Evolutionary conservation across 2,113 vertebrate species (phyloP), one percentile per base, ranked within the genome.

Genomic region (Epinephelus cyanopodus): DNA sequence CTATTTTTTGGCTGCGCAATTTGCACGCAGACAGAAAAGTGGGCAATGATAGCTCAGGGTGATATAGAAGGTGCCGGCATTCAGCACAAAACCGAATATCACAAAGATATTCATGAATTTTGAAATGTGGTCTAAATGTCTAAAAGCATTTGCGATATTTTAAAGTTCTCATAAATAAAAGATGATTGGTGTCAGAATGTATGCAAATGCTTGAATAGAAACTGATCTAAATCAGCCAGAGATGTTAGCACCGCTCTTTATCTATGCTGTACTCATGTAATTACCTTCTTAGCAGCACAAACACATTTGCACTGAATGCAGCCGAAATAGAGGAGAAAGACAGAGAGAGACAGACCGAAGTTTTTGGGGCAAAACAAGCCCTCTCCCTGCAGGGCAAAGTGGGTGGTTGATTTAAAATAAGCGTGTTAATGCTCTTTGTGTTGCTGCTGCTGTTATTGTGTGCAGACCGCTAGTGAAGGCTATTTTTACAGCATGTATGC

Each of bases 341-440:
- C 11, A 54, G 18, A 37, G 12, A 54, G 5, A 37, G 52, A 71
- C 6, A 10, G n/a, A 23, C 14, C 42, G 1, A 67, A 18, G 60
- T 54, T 75, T 81, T 73, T 18, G 11, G 70, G 73, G 18, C 27
- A 18, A 64, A 88, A 56, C 61, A 60, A 56, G 7, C 48, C 64
- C 50, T 76, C 63, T 82, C 19, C 12, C 82, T 63, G 78, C 60
- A 21, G 47, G 25, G 67, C 14, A 62, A 80, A 71, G 86, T 86
- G 67, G 54, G 54, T 79, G 84, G 82, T 27, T 86, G 78, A 84
- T 90, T 82, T 74, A 19, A 87, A 84, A 67, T 73, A 29, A 50
- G 76, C 27, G 2, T 15, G 5, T 56, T 70, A 69, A 74, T 76
- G 63, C 54, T 29, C 27, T 74, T 14, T 68, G 61, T 50, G 61